Percentiles rank a stretch among this genome's conserved stretches.
These are phyloP conservation scores for Cryptomyrus ogoouensis DNA, from an alignment of 2,113 vertebrate species.

Conservation along the genomic window DNA sequence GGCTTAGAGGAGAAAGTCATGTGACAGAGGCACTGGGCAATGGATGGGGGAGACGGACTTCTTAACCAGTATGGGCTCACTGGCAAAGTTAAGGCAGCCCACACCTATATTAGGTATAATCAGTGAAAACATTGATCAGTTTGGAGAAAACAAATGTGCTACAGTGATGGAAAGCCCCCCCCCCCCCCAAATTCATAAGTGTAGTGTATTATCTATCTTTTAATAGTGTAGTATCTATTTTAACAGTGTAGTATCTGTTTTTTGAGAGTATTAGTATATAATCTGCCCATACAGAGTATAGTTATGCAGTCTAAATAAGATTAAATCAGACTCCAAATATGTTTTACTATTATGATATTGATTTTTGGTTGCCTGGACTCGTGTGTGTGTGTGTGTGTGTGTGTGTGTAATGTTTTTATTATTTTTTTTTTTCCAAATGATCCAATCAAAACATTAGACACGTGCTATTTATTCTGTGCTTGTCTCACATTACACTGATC, in stretches of 20 bases:
- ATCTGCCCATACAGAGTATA: background rate
- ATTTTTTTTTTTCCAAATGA: background rate
- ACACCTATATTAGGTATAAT: background rate
- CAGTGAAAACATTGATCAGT: background rate
- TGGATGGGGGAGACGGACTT: background rate
- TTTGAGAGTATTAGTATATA: background rate
- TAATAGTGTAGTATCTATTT: background rate
- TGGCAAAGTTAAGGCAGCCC: background rate
- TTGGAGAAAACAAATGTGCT: background rate
- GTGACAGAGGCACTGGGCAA: background rate
- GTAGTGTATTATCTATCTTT: background rate
- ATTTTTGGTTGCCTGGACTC: background rate
- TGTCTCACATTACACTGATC: background rate
- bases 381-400: background rate
- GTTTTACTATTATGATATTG: background rate
- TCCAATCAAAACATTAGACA: conserved; percentile 4
- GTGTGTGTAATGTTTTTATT: background rate
- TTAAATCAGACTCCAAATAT: background rate
- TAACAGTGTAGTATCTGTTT: background rate
- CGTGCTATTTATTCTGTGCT: background rate
- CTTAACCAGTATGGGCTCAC: background rate
- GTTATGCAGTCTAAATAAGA: background rate
- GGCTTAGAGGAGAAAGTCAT: background rate
- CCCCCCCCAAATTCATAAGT: background rate
- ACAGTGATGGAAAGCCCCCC: background rate